A percentile compares a stretch with the other conserved stretches of the same genome.
Evolutionary conservation across 2,888 invertebrate genomes (phyloP).

Genomic region (Ochropleura plecta): DNA sequence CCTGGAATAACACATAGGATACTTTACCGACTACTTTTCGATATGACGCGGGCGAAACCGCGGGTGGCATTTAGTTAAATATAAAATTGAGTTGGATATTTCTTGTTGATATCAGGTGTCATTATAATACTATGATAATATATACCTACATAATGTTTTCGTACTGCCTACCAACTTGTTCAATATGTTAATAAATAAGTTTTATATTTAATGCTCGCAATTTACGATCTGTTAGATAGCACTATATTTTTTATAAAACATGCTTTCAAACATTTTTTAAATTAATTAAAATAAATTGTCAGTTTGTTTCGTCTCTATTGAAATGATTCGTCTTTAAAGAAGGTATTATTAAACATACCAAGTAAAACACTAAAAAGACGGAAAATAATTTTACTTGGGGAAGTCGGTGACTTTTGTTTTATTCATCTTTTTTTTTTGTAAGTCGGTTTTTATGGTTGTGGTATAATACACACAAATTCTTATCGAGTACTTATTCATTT

Average conservation of each 20-base stretch:
- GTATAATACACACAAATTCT: too few species aligned
- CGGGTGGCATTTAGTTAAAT: too few species aligned
- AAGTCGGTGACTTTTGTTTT: too few species aligned
- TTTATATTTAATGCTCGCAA: constrained; percentile 16
- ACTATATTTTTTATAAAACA: not conserved
- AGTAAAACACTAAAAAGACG: too few species aligned
- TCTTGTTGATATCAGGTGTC: not conserved
- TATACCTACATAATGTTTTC: not conserved
- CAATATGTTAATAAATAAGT: constrained; percentile 27
- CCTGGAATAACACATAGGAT: too few species aligned
- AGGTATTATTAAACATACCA: not conserved
- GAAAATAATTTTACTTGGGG: too few species aligned
- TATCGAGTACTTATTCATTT: too few species aligned
- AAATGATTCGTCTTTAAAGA: not conserved
- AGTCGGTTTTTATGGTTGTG: too few species aligned
- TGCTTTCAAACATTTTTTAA: not conserved
- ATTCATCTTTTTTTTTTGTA: too few species aligned
- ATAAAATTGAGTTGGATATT: not conserved
- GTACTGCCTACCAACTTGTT: not conserved
- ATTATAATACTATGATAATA: constrained; percentile 9
- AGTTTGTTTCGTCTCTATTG: not conserved
- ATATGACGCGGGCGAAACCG: too few species aligned
- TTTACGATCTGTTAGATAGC: constrained; percentile 1
- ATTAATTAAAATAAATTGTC: not conserved
- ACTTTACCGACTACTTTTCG: too few species aligned